These are phyloP conservation scores for Leptinotarsa peninsularis DNA, from an alignment of 2,888 invertebrate genomes.

Conservation along the genomic window DNA sequence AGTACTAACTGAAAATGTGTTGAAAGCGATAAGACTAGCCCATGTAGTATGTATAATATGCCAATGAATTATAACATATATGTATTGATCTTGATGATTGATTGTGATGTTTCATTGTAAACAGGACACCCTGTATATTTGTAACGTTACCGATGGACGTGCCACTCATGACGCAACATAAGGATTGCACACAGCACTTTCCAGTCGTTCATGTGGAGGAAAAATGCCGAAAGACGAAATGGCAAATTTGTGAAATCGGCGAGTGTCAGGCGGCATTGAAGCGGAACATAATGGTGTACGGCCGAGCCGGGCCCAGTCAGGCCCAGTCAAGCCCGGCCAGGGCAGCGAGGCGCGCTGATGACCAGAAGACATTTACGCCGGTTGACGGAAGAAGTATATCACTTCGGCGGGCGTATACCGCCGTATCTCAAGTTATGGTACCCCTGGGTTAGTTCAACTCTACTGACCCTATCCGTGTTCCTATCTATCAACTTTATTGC, in stretches of 20 bases:
- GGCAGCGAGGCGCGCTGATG: conserved; percentile 58
- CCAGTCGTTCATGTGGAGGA: conserved; percentile 20
- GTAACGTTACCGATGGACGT: no score
- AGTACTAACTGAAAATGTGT: no score
- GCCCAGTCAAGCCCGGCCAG: conserved; percentile 28
- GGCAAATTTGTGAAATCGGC: conserved; percentile 39
- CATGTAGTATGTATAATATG: no score
- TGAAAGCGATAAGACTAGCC: no score
- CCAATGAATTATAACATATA: no score
- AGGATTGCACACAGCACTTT: conserved; percentile 10
- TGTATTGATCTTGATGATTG: no score
- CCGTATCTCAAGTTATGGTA: conserved; percentile 62
- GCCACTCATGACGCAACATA: background rate
- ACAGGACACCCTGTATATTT: no score
- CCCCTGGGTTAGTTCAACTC: conserved; percentile 63
- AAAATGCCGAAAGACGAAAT: conserved; percentile 36
- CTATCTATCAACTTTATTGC: conserved; percentile 65
- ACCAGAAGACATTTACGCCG: conserved; percentile 66
- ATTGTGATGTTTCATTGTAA: no score
- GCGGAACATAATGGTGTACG: conserved; percentile 55
- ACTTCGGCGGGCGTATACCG: conserved; percentile 58
- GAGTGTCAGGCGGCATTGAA: conserved; percentile 50
- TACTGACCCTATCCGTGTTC: conserved; percentile 63
- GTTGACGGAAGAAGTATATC: conserved; percentile 67
- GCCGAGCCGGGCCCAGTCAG: conserved; percentile 19